Base-by-base conservation (phyloP, 2,797 vertebrate genomes). In the Pangasius sanitwongsei region DNA sequence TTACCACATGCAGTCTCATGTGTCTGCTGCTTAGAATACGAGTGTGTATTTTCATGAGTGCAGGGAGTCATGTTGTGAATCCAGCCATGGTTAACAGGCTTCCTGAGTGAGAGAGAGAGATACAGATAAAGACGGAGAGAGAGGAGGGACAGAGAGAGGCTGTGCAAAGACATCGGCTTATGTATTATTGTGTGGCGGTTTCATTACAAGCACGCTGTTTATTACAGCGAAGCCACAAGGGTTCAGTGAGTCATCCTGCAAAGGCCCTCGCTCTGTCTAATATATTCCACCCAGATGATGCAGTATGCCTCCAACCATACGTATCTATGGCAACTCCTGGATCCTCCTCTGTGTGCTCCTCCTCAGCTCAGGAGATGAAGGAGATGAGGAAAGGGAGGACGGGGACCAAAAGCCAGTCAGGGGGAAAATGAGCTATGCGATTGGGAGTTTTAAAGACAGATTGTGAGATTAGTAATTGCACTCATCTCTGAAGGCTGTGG, bases 391-490 rank as follows among this genome's bases (percentile, higher is more conserved):
- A 91, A 90, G 70, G 91, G 90, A 82, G 77, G 75, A 89, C 8
- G 31, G 85, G 50, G 81, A 74, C 65, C 92, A 91, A 90, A 69
- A 93, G 90, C 88, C 95, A 95, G 89, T 44, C 82, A 93, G 92
- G 95, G 94, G 94, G 94, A 96, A 96, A 96, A 96, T 96, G 91
- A 95, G 91, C 94, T 95, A 92, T 91, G 95, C 95, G 95, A 96
- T 96, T 96, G 93, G 92, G 92, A 96, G 92, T 94, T 93, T 94
- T 95, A 92, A 94, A 93, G 93, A 92, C 93, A 92, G 90, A 95
- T 92, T 94, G 91, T 91, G 91, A 95, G 92, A 95, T 94, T 93
- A 93, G 94, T 94, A 92, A 94, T 94, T 94, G 93, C 92, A 90
- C 72, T 86, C 89, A 87, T 89, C 86, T 91, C 92, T 89, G 86